A percentile compares a stretch with the other conserved stretches of the same genome.
Evolutionary conservation across 2,113 vertebrate genomes (phyloP).

Genomic region (Tragelaphus scriptus): DNA sequence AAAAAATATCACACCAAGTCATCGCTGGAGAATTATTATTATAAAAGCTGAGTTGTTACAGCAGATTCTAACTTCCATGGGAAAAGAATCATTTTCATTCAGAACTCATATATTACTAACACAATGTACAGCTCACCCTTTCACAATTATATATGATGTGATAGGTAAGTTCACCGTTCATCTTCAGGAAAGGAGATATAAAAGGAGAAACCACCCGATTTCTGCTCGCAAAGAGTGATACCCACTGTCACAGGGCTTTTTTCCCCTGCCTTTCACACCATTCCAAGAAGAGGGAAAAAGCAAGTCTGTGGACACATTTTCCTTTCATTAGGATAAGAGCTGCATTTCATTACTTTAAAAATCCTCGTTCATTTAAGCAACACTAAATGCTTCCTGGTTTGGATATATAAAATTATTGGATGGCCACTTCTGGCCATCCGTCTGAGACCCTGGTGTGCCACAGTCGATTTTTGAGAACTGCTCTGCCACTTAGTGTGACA

Average conservation of each 20-base stretch:
- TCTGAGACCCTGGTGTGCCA: conserved; percentile 51
- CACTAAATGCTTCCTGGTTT: conserved; percentile 55
- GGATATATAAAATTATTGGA: conserved; percentile 47
- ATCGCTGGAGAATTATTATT: conserved; percentile 5
- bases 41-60: conserved; percentile 9
- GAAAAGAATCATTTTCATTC: conserved; percentile 19
- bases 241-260: neutral
- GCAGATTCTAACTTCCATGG: neutral
- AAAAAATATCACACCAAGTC: neutral
- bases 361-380: conserved; percentile 49
- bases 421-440: conserved; percentile 51
- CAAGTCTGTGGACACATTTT: conserved; percentile 43
- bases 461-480: conserved; percentile 31
- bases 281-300: neutral
- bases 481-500: conserved; percentile 66
- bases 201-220: conserved; percentile 20
- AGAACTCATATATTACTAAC: neutral
- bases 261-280: neutral
- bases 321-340: conserved; percentile 42
- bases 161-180: neutral
- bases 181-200: neutral
- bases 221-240: conserved; percentile 8
- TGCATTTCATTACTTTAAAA: conserved; percentile 67
- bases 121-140: neutral
- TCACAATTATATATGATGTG: neutral